phyloP scores from a whole-genome alignment of 2,113 vertebrate genomes.

The Urocitellus parryii region DNA sequence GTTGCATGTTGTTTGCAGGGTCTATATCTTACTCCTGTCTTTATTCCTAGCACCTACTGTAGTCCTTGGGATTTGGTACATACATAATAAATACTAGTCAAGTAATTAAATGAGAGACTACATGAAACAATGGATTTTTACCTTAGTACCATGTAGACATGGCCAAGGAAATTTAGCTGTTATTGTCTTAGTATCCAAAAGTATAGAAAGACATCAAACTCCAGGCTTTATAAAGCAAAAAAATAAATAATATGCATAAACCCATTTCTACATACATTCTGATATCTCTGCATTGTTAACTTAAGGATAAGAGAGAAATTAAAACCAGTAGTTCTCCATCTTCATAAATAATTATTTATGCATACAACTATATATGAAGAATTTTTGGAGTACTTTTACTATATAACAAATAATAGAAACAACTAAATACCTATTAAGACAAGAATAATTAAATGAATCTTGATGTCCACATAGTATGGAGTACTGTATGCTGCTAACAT shows the following conservation, averaged over 20 bases:
- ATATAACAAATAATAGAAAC: neutral
- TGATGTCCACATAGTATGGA: neutral
- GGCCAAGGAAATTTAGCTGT: neutral
- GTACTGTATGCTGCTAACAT: neutral
- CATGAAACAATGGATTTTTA: neutral
- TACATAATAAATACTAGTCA: neutral
- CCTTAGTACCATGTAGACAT: neutral
- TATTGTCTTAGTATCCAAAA: neutral
- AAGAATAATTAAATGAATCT: neutral
- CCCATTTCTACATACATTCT: neutral
- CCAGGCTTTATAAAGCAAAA: neutral
- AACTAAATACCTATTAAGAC: neutral
- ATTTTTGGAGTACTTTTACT: neutral
- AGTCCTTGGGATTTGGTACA: neutral
- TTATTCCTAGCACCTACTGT: neutral
- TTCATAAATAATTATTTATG: neutral
- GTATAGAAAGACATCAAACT: neutral
- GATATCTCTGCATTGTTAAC: neutral
- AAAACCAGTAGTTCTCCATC: neutral
- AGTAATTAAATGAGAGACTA: neutral
- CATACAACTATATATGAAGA: neutral
- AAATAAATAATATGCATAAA: neutral
- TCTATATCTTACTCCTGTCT: neutral
- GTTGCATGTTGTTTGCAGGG: neutral
- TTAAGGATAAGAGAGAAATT: slow-evolving; percentile 33